Conservation (phyloP, 2,888 invertebrate genomes). For the Trypoxylon attenuatum region DNA sequence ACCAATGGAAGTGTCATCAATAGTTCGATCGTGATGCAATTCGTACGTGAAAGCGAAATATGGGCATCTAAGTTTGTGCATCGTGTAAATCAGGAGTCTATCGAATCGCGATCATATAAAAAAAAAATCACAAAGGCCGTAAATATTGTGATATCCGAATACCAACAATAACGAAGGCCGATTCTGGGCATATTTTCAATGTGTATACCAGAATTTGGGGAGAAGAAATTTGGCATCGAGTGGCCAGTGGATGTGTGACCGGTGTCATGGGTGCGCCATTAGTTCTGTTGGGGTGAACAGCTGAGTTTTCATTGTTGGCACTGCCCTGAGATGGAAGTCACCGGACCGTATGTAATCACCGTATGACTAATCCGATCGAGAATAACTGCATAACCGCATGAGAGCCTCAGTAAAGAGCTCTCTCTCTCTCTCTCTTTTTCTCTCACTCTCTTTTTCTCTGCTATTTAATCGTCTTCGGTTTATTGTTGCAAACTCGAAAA, state of each 20-base stretch:
- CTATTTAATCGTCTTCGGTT: too few relatives aligned
- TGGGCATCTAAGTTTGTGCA: conserved; percentile 34
- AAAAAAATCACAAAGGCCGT: conserved; percentile 34
- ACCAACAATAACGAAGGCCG: conserved; percentile 38
- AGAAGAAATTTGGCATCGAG: conserved; percentile 64
- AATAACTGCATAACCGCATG: conserved; percentile 26
- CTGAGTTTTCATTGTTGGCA: conserved; percentile 71
- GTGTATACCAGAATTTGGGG: conserved; percentile 50
- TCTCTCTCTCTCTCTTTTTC: too few relatives aligned
- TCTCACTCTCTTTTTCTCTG: too few relatives aligned
- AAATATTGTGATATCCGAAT: conserved; percentile 43
- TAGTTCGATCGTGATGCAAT: conserved; percentile 28
- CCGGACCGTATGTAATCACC: conserved; percentile 74
- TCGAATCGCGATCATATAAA: conserved; percentile 51
- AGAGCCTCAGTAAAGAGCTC: conserved; percentile 21
- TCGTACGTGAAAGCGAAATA: conserved; percentile 13
- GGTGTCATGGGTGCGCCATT: conserved; percentile 71
- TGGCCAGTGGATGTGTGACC: conserved; percentile 67
- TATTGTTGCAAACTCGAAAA: too few relatives aligned
- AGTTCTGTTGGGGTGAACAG: conserved; percentile 70
- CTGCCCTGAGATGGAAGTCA: conserved; percentile 71
- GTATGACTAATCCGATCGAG: conserved; percentile 66
- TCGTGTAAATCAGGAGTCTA: conserved; percentile 27
- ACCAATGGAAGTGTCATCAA: conserved; percentile 40
- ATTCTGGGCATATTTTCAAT: conserved; percentile 50